phyloP scores from a whole-genome alignment of 2,888 invertebrate genomes.

The Coleophora deauratella region DNA sequence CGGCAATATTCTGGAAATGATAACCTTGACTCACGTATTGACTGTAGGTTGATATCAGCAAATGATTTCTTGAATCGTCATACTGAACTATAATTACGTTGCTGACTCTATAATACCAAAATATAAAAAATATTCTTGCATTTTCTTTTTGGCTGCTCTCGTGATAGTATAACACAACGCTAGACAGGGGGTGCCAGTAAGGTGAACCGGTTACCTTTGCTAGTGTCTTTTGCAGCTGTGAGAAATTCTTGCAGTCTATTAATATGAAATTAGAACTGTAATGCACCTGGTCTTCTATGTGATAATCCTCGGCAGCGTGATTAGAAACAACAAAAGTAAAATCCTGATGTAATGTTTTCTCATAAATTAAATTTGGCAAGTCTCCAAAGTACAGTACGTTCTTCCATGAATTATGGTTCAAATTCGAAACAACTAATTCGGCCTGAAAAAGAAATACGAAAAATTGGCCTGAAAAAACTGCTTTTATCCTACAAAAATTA shows the following conservation, averaged over 20 bases:
- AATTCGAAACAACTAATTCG: neutral
- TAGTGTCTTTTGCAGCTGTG: conserved; percentile 39
- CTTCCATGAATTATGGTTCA: no score
- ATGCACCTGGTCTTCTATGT: conserved; percentile 34
- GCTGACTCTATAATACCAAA: conserved; percentile 45
- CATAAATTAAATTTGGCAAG: conserved; percentile 38
- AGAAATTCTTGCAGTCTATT: conserved; percentile 31
- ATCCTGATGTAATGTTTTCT: conserved; percentile 20
- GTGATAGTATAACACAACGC: conserved; percentile 42
- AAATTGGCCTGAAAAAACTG: neutral
- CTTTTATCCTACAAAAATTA: no score
- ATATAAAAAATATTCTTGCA: conserved; percentile 41
- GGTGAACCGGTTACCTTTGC: conserved; percentile 28
- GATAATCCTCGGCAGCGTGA: conserved; percentile 27
- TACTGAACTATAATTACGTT: conserved; percentile 41
- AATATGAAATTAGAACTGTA: conserved; percentile 40
- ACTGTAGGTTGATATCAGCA: conserved; percentile 32
- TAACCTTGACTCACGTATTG: conserved; percentile 38
- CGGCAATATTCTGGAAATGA: conserved; percentile 28
- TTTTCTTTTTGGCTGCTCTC: conserved; percentile 18
- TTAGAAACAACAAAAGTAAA: conserved; percentile 32
- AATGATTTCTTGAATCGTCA: conserved; percentile 23
- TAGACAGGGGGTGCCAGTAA: conserved; percentile 48
- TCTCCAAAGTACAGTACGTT: conserved; percentile 40
- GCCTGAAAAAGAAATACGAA: conserved; percentile 14